Evolutionary conservation across 1,140 invertebrate genomes (phyloP), one percentile per base, ranked within the genome.

Genomic region (Achroia grisella): DNA sequence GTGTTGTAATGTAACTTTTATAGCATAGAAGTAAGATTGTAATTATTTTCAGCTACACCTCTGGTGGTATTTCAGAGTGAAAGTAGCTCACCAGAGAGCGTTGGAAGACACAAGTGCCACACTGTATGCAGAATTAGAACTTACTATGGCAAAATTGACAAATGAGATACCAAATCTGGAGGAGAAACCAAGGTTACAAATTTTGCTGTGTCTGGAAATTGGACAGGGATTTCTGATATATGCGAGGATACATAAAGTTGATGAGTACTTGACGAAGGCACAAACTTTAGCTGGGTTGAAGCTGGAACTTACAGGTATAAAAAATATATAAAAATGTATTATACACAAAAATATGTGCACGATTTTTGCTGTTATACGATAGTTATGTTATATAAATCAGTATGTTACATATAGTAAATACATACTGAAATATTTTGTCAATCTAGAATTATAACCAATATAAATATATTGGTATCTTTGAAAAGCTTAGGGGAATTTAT

Each of bases 51-150:
- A 89, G 76, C 74, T 89, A 9, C 56, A 74, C 55, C 56, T 87
- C 10, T 95, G 93, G 93, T 96, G 95, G 95, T 69, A 87, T 33
- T 77, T 96, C 45, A 87, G 94, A 63, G 79, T 87, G 43, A 86
- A 93, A 57, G 86, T 90, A n/a, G 70, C 93, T 11, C 92, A 95
- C 69, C 94, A 96, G 73, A 81, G 88, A 48, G 76, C 92, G 31
- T 70, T 96, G 10, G 91, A 94, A 58, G 94, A 96, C 50, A 79
- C 86, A 28, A 93, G 92, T 36, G 87, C 88, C 2, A 79, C 87
- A 12, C 58, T 97, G 1, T 91, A 91, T 49, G 83, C 88, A 8
- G 83, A 90, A 48, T 82, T 91, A 9, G 89, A 92, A 54, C 56
- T 87, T 10, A 56, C 90, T 2, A 88, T 91, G 12, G 82, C 87